phyloP scores from a whole-genome alignment of 1,140 invertebrate genomes.

The Phymorhynchus buccinoides region DNA sequence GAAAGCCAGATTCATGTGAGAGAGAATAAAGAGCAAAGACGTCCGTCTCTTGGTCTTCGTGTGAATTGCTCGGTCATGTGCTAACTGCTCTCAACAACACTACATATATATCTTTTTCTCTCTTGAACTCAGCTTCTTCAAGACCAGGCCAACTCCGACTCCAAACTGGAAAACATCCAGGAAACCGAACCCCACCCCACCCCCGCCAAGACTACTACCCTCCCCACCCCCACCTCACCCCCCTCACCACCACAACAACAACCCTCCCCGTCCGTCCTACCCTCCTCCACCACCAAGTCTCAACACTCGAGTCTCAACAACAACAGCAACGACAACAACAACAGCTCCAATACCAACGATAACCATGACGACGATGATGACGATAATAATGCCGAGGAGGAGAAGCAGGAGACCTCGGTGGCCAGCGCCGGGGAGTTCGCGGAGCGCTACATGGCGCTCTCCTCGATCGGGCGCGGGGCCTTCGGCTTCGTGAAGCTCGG shows the following conservation, averaged over 20 bases:
- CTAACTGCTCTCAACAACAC: too few species aligned
- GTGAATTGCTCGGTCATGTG: too few species aligned
- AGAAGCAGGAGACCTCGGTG: constrained; percentile 69
- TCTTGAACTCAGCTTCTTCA: constrained; percentile 36
- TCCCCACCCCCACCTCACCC: not conserved
- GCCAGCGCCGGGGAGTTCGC: constrained; percentile 78
- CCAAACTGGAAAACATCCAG: constrained; percentile 39
- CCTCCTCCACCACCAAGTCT: not conserved
- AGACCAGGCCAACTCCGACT: constrained; percentile 50
- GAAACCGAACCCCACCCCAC: not conserved
- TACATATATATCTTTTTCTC: too few species aligned
- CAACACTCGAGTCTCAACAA: not conserved
- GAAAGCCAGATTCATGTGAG: too few species aligned
- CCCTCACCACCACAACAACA: not conserved
- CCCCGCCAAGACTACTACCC: not conserved
- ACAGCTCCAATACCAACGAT: not conserved
- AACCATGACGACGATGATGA: not conserved
- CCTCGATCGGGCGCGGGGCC: constrained; percentile 84
- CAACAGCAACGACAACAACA: not conserved
- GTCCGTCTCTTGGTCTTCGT: too few species aligned
- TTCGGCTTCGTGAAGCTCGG: constrained; percentile 84
- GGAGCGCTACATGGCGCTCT: constrained; percentile 80
- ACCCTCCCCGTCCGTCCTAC: not conserved
- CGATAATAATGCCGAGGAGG: not conserved
- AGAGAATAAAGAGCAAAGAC: too few species aligned